Percentiles rank a stretch among this genome's conserved stretches.
Conservation (phyloP, 2,113 vertebrate genomes). For the Dascyllus trimaculatus region DNA sequence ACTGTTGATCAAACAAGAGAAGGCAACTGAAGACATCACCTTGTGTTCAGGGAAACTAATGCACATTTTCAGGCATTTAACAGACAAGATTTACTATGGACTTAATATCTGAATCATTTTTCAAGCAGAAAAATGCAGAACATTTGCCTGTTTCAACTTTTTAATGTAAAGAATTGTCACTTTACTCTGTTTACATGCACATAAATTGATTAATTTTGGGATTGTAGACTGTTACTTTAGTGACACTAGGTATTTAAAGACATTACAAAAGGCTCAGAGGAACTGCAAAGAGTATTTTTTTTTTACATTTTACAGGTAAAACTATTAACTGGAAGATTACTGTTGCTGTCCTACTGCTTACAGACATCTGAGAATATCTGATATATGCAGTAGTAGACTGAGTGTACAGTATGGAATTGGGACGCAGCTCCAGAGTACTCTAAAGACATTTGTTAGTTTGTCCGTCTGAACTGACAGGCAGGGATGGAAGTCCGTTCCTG, state of each 20-base stretch:
- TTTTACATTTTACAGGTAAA: background rate
- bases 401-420: slow-evolving; percentile 5
- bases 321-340: background rate
- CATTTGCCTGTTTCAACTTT: background rate
- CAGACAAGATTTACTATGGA: too few species aligned
- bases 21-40: too few species aligned
- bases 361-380: background rate
- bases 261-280: background rate
- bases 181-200: background rate
- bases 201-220: background rate
- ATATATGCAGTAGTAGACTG: background rate
- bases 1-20: too few species aligned
- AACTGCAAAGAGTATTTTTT: background rate
- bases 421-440: slow-evolving; percentile 54
- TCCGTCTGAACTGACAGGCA: background rate
- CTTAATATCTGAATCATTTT: too few species aligned
- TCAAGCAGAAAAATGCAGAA: too few species aligned
- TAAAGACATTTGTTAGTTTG: background rate
- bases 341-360: background rate
- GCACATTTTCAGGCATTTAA: too few species aligned
- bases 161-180: background rate
- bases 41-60: too few species aligned
- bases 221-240: background rate
- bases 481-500: slow-evolving; percentile 1
- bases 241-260: background rate